These are phyloP conservation scores for Xiphophorus birchmanni DNA, from an alignment of 2,797 vertebrate genomes.

Conservation along the genomic window DNA sequence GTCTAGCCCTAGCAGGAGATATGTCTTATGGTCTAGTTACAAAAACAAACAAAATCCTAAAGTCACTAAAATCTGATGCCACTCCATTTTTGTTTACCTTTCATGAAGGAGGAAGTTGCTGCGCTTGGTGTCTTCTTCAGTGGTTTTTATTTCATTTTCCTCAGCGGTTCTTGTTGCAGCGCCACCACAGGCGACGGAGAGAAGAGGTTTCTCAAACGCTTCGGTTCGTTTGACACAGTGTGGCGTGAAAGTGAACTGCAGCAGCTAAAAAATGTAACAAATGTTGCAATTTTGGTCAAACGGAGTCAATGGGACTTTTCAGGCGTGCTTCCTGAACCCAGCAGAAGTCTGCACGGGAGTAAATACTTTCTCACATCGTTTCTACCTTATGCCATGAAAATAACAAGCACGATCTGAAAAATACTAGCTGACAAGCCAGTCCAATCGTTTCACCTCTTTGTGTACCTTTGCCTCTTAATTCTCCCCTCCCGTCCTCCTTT, in stretches of 20 bases:
- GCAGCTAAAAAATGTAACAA: neutral
- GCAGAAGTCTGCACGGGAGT: neutral
- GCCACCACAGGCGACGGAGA: neutral
- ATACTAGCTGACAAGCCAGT: slow-evolving; percentile 7
- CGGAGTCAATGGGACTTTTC: neutral
- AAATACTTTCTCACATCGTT: neutral
- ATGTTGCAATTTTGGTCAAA: neutral
- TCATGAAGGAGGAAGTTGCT: neutral
- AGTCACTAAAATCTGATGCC: neutral
- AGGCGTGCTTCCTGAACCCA: neutral
- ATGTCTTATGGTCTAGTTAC: neutral
- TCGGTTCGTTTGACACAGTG: neutral
- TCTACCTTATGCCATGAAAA: neutral
- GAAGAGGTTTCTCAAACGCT: neutral
- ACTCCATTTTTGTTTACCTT: neutral
- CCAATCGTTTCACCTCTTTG: slow-evolving; percentile 19
- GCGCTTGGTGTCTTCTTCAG: neutral
- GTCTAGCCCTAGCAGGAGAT: neutral
- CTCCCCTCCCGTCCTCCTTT: slow-evolving; percentile 24
- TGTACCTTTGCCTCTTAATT: slow-evolving; percentile 10
- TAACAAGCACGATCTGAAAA: slow-evolving; percentile 6
- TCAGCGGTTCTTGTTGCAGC: neutral
- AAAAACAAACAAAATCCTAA: neutral
- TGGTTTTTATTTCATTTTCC: neutral
- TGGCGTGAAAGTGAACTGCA: neutral